phyloP scores from a whole-genome alignment of 2,888 invertebrate species.

The Alitta virens region DNA sequence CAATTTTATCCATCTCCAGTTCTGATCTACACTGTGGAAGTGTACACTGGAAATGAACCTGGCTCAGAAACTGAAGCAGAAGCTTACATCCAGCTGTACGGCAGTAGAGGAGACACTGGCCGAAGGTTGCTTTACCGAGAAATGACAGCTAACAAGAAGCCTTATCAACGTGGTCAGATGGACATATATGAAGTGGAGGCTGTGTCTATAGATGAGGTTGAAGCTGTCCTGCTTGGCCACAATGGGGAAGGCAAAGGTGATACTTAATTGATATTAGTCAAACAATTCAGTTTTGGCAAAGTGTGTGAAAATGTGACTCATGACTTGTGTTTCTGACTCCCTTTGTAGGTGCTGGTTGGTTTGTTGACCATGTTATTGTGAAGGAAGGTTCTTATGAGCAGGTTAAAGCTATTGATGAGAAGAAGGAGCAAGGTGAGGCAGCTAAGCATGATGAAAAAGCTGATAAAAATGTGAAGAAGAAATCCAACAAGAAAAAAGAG shows the following conservation, averaged over 20 bases:
- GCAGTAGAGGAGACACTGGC: constrained; percentile 50
- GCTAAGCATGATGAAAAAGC: not conserved
- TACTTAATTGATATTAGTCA: not conserved
- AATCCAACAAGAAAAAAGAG: not conserved
- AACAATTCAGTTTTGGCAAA: no score
- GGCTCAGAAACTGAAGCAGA: constrained; percentile 57
- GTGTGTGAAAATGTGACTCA: no score
- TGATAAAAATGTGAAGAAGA: not conserved
- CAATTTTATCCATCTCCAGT: no score
- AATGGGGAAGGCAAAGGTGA: constrained; percentile 25
- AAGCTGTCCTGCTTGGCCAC: constrained; percentile 14
- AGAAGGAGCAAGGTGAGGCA: not conserved
- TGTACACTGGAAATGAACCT: constrained; percentile 57
- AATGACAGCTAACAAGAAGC: constrained; percentile 12
- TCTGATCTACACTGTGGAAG: constrained; percentile 24
- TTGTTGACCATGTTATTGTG: constrained; percentile 43
- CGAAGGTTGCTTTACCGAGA: constrained; percentile 38
- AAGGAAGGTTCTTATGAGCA: constrained; percentile 28
- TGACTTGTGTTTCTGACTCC: no score
- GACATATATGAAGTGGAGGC: constrained; percentile 33
- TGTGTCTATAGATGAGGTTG: constrained; percentile 40
- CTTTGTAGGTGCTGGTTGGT: constrained; percentile 44
- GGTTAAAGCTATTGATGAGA: not conserved
- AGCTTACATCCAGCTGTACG: constrained; percentile 51
- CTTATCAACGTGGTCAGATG: constrained; percentile 27